Evolutionary conservation across 1,140 invertebrate genomes (phyloP).

Genomic region (Aplysia californica): DNA sequence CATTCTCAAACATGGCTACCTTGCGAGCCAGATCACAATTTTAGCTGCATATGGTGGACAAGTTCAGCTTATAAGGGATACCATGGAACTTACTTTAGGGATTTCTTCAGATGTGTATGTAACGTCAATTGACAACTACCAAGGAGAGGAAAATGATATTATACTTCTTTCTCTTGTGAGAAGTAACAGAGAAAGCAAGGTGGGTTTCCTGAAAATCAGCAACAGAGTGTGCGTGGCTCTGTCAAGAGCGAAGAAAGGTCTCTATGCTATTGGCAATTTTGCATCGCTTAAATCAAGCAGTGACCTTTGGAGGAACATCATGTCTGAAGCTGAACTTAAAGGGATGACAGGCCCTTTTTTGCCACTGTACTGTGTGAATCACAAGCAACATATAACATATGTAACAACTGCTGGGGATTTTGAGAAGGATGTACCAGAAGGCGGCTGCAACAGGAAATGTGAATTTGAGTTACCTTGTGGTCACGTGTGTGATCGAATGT

Average conservation of each 20-base stretch:
- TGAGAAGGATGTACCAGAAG: conserved; percentile 26
- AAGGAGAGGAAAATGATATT: conserved; percentile 86
- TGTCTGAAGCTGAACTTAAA: conserved; percentile 7
- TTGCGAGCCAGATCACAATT: conserved; percentile 59
- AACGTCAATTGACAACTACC: conserved; percentile 78
- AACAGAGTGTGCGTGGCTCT: conserved; percentile 87
- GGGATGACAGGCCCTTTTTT: conserved; percentile 9
- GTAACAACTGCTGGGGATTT: conserved; percentile 12
- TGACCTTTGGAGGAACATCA: conserved; percentile 29
- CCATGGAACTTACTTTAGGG: conserved; percentile 7
- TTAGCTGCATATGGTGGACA: conserved; percentile 66
- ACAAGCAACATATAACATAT: conserved; percentile 8
- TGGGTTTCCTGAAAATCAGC: conserved; percentile 82
- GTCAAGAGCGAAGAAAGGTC: conserved; percentile 81
- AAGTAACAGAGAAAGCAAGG: conserved; percentile 73
- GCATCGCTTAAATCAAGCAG: conserved; percentile 39
- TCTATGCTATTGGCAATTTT: conserved; percentile 79
- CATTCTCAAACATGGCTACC: conserved; percentile 62
- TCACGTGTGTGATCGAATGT: conserved; percentile 22
- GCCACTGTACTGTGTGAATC: conserved; percentile 30
- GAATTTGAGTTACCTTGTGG: conserved; percentile 22
- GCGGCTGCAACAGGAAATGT: conserved; percentile 26
- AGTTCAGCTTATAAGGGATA: conserved; percentile 46
- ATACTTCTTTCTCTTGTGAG: conserved; percentile 85
- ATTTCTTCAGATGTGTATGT: conserved; percentile 65